Evolutionary conservation across 2,797 vertebrate genomes (phyloP).

Genomic region (Gallirallus australis): DNA sequence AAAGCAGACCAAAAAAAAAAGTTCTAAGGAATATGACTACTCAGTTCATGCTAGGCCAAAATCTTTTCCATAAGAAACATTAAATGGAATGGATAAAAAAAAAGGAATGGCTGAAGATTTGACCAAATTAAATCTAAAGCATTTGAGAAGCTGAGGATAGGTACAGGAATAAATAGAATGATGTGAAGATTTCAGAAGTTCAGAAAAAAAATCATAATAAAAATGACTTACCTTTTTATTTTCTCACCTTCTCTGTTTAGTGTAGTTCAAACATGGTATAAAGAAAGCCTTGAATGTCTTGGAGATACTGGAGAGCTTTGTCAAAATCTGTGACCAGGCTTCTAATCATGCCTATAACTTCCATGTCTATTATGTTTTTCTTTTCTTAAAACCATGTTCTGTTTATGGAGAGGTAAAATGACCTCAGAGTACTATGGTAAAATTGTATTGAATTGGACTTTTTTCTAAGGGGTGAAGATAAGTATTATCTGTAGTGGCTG

Average conservation of each 20-base stretch:
- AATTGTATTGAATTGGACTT: neutral
- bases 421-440: neutral
- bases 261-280: neutral
- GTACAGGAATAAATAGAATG: neutral
- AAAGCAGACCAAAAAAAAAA: neutral
- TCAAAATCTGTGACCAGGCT: neutral
- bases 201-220: neutral
- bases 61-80: neutral
- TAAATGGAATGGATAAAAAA: neutral
- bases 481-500: neutral
- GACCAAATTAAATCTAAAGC: neutral
- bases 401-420: neutral
- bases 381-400: neutral
- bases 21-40: neutral
- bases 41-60: neutral
- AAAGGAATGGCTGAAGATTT: neutral
- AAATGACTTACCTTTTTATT: neutral
- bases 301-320: neutral
- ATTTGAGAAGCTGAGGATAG: neutral
- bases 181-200: neutral
- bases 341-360: neutral
- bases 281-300: neutral
- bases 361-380: neutral
- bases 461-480: neutral
- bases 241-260: neutral